Evolutionary conservation across 2,113 vertebrate species (phyloP).

Genomic region (Grammomys surdaster): DNA sequence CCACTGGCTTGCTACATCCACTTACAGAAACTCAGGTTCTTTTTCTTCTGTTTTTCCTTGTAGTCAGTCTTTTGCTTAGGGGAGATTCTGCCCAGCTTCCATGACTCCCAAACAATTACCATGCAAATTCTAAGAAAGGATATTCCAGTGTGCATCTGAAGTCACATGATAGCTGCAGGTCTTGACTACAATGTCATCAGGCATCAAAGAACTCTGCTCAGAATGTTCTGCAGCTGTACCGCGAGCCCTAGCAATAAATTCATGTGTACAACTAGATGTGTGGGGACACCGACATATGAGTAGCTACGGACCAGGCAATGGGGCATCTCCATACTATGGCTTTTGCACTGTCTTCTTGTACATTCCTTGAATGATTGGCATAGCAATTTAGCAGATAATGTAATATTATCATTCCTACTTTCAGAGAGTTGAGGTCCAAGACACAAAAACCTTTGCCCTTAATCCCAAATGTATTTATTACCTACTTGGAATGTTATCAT

Average conservation of each 20-base stretch:
- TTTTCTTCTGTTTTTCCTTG: not conserved
- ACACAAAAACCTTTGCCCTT: not conserved
- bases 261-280: not conserved
- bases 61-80: not conserved
- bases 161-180: not conserved
- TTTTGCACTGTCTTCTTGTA: not conserved
- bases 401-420: not conserved
- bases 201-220: not conserved
- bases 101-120: not conserved
- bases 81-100: not conserved
- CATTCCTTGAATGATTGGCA: not conserved
- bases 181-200: not conserved
- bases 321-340: not conserved
- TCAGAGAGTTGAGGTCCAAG: not conserved
- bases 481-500: not conserved
- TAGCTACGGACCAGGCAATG: rapidly evolving
- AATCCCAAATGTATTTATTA: not conserved
- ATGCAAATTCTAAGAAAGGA: not conserved
- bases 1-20: not conserved
- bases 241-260: not conserved
- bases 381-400: not conserved
- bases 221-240: not conserved
- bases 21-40: not conserved
- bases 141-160: not conserved
- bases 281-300: rapidly evolving